These are phyloP conservation scores for Onychostoma macrolepis DNA, from an alignment of 2,113 vertebrate genomes.

Conservation along the genomic window DNA sequence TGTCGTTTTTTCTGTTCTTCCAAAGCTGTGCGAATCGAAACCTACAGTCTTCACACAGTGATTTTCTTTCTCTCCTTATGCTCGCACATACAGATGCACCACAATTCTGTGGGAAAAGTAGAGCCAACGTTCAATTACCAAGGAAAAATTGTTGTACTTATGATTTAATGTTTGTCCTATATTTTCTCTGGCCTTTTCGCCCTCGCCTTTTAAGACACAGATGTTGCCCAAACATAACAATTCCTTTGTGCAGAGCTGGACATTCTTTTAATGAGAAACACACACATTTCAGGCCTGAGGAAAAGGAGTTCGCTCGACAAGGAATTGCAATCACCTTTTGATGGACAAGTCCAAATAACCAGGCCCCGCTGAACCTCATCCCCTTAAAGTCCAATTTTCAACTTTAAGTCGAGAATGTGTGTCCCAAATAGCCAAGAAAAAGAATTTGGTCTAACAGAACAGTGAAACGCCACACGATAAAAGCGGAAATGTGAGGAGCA, in stretches of 20 bases:
- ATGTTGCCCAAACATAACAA: slow-evolving; percentile 48
- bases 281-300: slow-evolving; percentile 42
- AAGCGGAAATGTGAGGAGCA: background rate
- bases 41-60: too few relatives aligned
- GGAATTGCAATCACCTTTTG: slow-evolving; percentile 31
- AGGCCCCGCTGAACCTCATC: background rate
- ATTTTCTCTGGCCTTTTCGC: slow-evolving; percentile 54
- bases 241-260: slow-evolving; percentile 29
- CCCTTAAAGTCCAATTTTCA: background rate
- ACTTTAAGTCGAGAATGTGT: background rate
- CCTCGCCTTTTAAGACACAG: slow-evolving; percentile 41
- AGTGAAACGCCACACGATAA: background rate
- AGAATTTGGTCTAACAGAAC: background rate
- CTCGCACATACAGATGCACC: background rate
- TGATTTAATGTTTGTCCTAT: slow-evolving; percentile 57
- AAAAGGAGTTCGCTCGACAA: slow-evolving; percentile 11
- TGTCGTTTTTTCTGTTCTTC: background rate
- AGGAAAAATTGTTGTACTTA: slow-evolving; percentile 50
- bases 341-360: slow-evolving; percentile 20
- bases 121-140: slow-evolving; percentile 48
- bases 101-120: slow-evolving; percentile 27
- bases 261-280: slow-evolving; percentile 52
- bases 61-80: slow-evolving; percentile 8
- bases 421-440: background rate
- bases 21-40: too few relatives aligned